Evolutionary conservation across 2,113 vertebrate genomes (phyloP), one percentile per base, ranked within the genome.

Genomic region (Pterocles gutturalis): DNA sequence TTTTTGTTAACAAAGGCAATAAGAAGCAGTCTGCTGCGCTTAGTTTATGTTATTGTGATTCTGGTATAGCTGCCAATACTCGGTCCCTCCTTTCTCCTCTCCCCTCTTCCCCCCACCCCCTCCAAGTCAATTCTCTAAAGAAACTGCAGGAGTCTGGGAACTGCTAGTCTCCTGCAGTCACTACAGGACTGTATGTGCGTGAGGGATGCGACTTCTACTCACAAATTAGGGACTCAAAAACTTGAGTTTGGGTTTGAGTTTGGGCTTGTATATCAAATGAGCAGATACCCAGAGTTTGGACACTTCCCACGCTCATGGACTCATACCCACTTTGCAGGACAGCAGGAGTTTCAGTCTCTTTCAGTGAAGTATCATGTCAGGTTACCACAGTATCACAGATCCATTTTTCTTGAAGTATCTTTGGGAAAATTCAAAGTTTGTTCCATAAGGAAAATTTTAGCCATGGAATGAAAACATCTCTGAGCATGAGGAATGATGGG

Each of bases 1-100:
- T 92, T 92, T 93, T 94, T 45, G 22, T 82, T 92, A 94, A 79
- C 85, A 95, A 90, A 90, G 46, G 31, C 34, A 76, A 28, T 82
- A 64, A 76, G 75, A 60, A 90, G 28, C 78, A 61, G 60, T 83
- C 95, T 88, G 12, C 78, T 90, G 21, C 1, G 1, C 70, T 91
- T 86, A 61, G 79, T 72, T 96, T 93, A 48, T 26, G 17, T 66
- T 94, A 13, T 17, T 83, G 43, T 92, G 43, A 84, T 85, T 93
- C 87, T 95, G 36, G 33, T 73, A 49, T 41, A 61, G 55, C 49
- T 92, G 82, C 86, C 89, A 95, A 65, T 83, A 71, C 78, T 92
- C 38, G 22, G 31, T 79, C 24, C 3, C 6, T 83, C 38, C 53
- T 43, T 77, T 83, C 10, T 64, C 19, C 17, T 83, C 62, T 88